Percentiles rank a stretch among this genome's conserved stretches.
phyloP scores from a whole-genome alignment of 2,888 invertebrate species.

The Diaperis boleti region DNA sequence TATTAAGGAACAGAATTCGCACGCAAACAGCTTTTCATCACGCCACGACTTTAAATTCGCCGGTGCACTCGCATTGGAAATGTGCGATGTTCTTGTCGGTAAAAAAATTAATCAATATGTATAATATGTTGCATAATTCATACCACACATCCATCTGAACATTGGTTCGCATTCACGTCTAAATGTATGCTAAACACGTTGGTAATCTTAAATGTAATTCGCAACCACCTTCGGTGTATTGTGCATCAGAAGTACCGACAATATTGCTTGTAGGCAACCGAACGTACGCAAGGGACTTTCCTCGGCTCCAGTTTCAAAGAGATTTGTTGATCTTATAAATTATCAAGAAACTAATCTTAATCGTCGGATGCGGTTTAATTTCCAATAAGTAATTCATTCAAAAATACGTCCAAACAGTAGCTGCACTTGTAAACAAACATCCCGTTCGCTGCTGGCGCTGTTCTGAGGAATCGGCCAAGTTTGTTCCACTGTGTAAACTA shows the following conservation, averaged over 20 bases:
- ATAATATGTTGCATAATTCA: constrained; percentile 36
- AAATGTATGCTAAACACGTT: neutral
- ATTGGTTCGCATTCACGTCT: neutral
- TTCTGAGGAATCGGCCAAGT: constrained; percentile 10
- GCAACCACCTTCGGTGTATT: neutral
- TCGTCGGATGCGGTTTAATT: constrained; percentile 22
- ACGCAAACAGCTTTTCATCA: constrained; percentile 31
- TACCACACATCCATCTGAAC: neutral
- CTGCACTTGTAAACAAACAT: constrained; percentile 10
- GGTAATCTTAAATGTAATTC: neutral
- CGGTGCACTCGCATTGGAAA: constrained; percentile 15
- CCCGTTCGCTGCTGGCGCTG: neutral
- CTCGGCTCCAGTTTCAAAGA: constrained; percentile 9
- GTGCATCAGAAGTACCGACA: too few relatives aligned
- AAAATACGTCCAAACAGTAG: constrained; percentile 2
- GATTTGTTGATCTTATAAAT: constrained; percentile 12
- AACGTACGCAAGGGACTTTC: neutral
- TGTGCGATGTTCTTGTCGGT: constrained; percentile 10
- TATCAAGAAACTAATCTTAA: constrained; percentile 27
- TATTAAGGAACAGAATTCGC: constrained; percentile 9
- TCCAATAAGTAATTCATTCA: constrained; percentile 17
- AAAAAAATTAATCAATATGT: constrained; percentile 13
- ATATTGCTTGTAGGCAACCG: neutral
- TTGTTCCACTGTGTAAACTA: constrained; percentile 10
- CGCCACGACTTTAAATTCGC: constrained; percentile 28